Conservation (phyloP, 23 tunicate species). For the Trididemnum clinides region DNA sequence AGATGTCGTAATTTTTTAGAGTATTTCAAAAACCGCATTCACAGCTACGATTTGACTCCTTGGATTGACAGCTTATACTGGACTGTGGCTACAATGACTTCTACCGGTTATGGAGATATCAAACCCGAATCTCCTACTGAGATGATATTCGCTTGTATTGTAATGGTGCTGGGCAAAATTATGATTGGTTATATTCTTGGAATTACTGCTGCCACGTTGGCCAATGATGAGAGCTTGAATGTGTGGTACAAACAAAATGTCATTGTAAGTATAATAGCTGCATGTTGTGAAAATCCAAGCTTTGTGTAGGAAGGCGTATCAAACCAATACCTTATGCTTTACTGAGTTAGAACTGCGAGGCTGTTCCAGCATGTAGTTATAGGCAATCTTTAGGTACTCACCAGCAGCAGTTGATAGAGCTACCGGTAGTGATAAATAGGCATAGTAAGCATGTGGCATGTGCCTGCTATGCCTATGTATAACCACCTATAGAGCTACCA, state of each 20-base stretch:
- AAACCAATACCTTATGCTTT: too few species aligned
- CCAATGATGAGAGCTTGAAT: slow-evolving; percentile 79
- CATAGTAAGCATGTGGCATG: too few species aligned
- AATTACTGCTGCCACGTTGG: slow-evolving; percentile 91
- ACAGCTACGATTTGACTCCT: slow-evolving; percentile 38
- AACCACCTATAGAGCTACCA: too few species aligned
- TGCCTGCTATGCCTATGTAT: too few species aligned
- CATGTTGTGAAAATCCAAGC: too few species aligned
- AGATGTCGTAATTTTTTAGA: slow-evolving; percentile 24
- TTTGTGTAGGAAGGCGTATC: too few species aligned
- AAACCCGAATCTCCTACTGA: slow-evolving; percentile 65
- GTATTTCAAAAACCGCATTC: slow-evolving; percentile 38
- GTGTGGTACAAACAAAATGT: slow-evolving; percentile 91
- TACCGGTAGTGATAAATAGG: too few species aligned
- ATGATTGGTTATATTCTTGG: slow-evolving; percentile 87
- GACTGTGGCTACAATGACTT: slow-evolving; percentile 85
- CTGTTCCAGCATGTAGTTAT: too few species aligned
- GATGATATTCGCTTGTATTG: slow-evolving; percentile 63
- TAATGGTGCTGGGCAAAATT: slow-evolving; percentile 80
- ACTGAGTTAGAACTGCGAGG: too few species aligned
- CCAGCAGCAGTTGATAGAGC: too few species aligned
- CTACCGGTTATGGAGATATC: slow-evolving; percentile 97
- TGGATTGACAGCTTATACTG: slow-evolving; percentile 89
- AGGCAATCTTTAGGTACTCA: too few species aligned
- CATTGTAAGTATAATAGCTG: slow-evolving; percentile 68